Conservation (phyloP, 2,113 vertebrate genomes). For the Gracilinanus agilis region DNA sequence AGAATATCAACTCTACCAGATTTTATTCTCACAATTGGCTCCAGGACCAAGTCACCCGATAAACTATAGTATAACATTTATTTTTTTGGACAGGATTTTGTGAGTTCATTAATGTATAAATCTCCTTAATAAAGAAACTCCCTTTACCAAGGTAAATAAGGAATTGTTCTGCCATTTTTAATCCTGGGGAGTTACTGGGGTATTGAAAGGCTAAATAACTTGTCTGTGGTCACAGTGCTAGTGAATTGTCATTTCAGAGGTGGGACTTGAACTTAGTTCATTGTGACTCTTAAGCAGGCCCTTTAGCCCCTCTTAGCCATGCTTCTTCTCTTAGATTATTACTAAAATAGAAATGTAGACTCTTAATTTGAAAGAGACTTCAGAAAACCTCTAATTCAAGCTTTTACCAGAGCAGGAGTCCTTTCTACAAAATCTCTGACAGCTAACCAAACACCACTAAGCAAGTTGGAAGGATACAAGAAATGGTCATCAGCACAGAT, state of each 20-base stretch:
- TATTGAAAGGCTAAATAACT: neutral
- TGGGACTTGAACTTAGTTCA: neutral
- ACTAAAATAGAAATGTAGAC: neutral
- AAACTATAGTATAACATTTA: neutral
- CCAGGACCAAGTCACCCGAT: neutral
- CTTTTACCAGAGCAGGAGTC: neutral
- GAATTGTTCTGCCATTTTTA: neutral
- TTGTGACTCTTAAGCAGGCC: neutral
- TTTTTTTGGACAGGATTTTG: neutral
- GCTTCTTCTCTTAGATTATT: neutral
- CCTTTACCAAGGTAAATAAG: neutral
- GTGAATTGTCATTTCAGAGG: neutral
- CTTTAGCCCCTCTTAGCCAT: neutral
- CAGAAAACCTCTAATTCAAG: neutral
- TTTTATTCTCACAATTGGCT: neutral
- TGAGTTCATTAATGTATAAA: neutral
- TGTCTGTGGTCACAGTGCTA: neutral
- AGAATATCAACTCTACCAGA: neutral
- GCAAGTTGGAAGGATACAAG: neutral
- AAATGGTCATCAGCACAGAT: neutral
- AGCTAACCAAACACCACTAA: neutral
- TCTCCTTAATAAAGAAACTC: neutral
- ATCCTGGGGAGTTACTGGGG: neutral
- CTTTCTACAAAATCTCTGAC: neutral
- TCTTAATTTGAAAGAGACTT: neutral